Base-by-base conservation (phyloP, 2,888 invertebrate genomes). In the Lobophora halterata region DNA sequence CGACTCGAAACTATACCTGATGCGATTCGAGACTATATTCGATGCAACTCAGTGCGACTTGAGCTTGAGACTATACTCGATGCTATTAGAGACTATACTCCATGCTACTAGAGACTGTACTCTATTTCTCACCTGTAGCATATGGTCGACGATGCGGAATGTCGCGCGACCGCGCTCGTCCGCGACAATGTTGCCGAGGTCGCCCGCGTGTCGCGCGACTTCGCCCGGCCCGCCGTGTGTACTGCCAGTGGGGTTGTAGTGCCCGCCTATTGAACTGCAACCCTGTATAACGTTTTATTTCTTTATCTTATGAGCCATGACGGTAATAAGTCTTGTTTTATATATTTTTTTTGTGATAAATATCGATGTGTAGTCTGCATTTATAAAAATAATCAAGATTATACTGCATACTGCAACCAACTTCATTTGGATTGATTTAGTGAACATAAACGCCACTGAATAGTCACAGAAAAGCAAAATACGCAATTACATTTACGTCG, bases 211-310 rank as follows among this genome's bases (percentile, higher is more conserved):
- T 37, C 97, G 91, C 1, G 24, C 14, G 46, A 93, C 92, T 34
- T 76, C 83, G 0, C 28, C 34, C 0, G 97, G 97, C 2, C 90
- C 94, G 11, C 96, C 98, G 71, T 98, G 98, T 0, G 92, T 91
- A 26, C 89, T 88, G 7, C 85, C 65, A 0, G 14, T 10, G 0
- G 97, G 97, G 82, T 98, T 97, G 76, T 93, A 98, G 75, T 98
- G 98, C 0, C 92, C 89, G 0, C 98, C 98, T 37, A 98, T 94
- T 17, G 96, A 95, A 7, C 90, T 92, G 71, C 98, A 98, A 0
- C 96, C 96, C 86, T 98, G 94, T 6, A 28, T 13, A 9, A 21
- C 8, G 12, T n/a, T 3, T 13, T 4, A 23, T 10, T 16, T 3
- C 9, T 19, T 3, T 10, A 5, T 14, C 16, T 5, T 16, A 9